phyloP scores from a whole-genome alignment of 2,113 vertebrate genomes.

The Conger conger region DNA sequence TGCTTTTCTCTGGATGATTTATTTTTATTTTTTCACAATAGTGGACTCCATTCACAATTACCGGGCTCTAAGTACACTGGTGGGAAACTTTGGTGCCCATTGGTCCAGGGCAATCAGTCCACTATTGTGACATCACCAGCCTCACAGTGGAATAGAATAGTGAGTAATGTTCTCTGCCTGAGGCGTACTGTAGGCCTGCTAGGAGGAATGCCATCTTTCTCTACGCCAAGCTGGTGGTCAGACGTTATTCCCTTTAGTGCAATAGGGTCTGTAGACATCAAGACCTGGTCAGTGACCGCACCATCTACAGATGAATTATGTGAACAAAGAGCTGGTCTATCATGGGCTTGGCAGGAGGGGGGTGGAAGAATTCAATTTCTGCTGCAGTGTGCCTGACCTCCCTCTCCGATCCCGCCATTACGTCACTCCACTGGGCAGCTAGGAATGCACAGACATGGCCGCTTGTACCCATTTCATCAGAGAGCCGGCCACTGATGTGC shows the following conservation, averaged over 20 bases:
- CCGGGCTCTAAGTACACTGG: not conserved
- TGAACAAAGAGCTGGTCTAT: not conserved
- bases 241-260: not conserved
- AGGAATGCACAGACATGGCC: not conserved
- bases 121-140: conserved; percentile 15
- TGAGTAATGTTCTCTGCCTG: not conserved
- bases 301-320: not conserved
- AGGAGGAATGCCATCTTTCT: not conserved
- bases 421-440: not conserved
- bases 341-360: not conserved
- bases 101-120: not conserved
- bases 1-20: conserved; percentile 43
- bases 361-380: too few relatives aligned
- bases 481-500: not conserved
- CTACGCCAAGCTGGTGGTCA: not conserved
- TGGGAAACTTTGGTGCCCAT: not conserved
- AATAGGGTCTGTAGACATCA: not conserved
- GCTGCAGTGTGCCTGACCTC: not conserved
- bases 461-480: not conserved
- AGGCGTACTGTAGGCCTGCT: not conserved
- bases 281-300: not conserved
- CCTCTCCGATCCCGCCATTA: not conserved
- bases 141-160: not conserved
- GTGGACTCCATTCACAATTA: conserved; percentile 22
- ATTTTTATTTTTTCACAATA: too few relatives aligned